Evolutionary conservation across 1,140 invertebrate genomes (phyloP).

Genomic region (Pemphigus obesinymphae): DNA sequence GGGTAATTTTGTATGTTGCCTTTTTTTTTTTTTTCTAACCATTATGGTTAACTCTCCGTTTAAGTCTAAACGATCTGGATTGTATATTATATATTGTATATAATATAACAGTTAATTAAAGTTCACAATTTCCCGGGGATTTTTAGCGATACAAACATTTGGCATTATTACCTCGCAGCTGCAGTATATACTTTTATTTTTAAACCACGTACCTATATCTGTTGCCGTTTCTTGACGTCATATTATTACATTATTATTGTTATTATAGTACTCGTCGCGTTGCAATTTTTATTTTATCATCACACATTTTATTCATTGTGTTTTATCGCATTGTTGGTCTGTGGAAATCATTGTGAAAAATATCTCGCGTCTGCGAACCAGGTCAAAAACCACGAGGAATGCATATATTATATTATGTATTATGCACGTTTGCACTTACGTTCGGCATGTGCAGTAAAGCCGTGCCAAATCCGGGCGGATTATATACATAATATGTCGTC

Average conservation of each 20-base stretch:
- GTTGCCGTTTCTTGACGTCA: background rate
- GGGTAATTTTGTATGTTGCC: background rate
- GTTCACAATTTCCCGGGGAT: background rate
- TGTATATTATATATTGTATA: no score
- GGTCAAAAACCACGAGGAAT: conserved; percentile 29
- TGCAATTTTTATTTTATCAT: background rate
- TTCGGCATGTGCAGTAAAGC: no score
- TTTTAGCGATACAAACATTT: background rate
- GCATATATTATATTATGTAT: no score
- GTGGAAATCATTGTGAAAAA: background rate
- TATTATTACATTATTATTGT: background rate
- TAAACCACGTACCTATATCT: background rate
- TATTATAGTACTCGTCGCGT: background rate
- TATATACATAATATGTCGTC: no score
- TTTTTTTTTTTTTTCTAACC: background rate
- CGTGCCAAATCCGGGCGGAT: no score
- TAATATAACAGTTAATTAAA: background rate
- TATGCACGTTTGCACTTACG: no score
- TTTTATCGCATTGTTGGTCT: background rate
- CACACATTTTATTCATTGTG: background rate
- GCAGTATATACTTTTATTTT: background rate
- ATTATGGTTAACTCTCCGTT: no score
- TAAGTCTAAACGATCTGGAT: no score
- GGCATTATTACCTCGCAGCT: background rate
- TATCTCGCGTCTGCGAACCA: background rate